These are phyloP conservation scores for Camponotus vicinus DNA, from an alignment of 1,140 invertebrate species.

Conservation along the genomic window DNA sequence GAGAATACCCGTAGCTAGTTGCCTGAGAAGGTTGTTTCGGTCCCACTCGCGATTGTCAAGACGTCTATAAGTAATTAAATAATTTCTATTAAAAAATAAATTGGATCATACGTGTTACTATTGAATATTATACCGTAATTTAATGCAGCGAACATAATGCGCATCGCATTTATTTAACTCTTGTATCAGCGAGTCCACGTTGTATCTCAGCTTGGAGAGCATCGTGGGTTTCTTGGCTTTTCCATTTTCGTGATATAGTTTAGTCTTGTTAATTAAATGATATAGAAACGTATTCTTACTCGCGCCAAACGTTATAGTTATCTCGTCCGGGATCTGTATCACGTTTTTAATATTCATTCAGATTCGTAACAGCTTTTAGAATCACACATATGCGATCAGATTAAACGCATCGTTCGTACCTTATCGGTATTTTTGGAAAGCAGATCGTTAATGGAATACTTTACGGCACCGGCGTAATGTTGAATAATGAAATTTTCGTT, in stretches of 20 bases:
- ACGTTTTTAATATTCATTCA: no score
- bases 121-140: conserved; percentile 72
- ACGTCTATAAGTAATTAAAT: conserved; percentile 30
- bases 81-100: conserved; percentile 18
- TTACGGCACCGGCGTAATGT: conserved; percentile 57
- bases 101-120: background rate
- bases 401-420: conserved; percentile 29
- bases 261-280: conserved; percentile 27
- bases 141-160: conserved; percentile 79
- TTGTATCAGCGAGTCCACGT: conserved; percentile 75
- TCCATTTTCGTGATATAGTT: background rate
- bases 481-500: conserved; percentile 56
- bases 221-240: conserved; percentile 76
- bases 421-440: conserved; percentile 65
- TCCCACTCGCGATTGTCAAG: conserved; percentile 30
- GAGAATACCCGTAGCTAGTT: conserved; percentile 75
- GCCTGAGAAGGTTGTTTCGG: conserved; percentile 71
- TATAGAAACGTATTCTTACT: conserved; percentile 61
- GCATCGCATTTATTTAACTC: conserved; percentile 77
- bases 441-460: conserved; percentile 53
- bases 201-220: conserved; percentile 77
- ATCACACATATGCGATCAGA: background rate
- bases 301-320: conserved; percentile 38
- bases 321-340: conserved; percentile 61
- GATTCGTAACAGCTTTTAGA: no score